Percentiles rank a stretch among this genome's conserved stretches.
These are phyloP conservation scores for Microplitis demolitor DNA, from an alignment of 1,140 invertebrate genomes.

Conservation along the genomic window DNA sequence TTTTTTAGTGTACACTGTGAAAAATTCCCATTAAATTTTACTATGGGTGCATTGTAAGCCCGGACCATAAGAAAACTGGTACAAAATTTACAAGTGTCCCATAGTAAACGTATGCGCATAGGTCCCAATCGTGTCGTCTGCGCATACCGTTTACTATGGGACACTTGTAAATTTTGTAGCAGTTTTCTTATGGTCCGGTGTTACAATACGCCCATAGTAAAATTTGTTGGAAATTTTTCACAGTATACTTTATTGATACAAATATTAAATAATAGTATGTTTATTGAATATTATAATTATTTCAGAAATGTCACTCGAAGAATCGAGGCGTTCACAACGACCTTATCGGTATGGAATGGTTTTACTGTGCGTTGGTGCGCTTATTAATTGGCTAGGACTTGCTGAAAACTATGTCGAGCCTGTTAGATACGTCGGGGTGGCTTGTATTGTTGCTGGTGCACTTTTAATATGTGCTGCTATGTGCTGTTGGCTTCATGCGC, in stretches of 20 bases:
- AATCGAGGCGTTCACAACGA: slow-evolving; percentile 68
- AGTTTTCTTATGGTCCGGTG: too few species aligned
- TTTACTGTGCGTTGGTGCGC: slow-evolving; percentile 73
- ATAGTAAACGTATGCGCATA: too few species aligned
- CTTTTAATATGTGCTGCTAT: slow-evolving; percentile 76
- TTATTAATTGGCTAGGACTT: slow-evolving; percentile 78
- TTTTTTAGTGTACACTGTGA: too few species aligned
- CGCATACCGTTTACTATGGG: too few species aligned
- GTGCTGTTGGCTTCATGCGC: slow-evolving; percentile 76
- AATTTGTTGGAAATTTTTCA: too few species aligned
- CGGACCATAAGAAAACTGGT: too few species aligned
- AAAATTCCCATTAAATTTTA: too few species aligned
- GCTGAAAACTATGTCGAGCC: slow-evolving; percentile 75
- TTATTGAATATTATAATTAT: slow-evolving; percentile 27
- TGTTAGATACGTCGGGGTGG: slow-evolving; percentile 75
- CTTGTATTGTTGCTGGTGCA: slow-evolving; percentile 74
- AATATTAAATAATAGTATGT: neutral
- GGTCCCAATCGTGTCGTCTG: too few species aligned
- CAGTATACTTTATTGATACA: neutral
- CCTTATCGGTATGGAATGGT: slow-evolving; percentile 79
- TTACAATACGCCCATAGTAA: too few species aligned
- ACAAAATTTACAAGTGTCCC: too few species aligned
- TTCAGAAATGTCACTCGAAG: slow-evolving; percentile 70
- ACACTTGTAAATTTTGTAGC: too few species aligned
- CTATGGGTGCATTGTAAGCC: too few species aligned